These are phyloP conservation scores for Aleadryas rufinucha DNA, from an alignment of 2,113 vertebrate genomes.

Conservation along the genomic window DNA sequence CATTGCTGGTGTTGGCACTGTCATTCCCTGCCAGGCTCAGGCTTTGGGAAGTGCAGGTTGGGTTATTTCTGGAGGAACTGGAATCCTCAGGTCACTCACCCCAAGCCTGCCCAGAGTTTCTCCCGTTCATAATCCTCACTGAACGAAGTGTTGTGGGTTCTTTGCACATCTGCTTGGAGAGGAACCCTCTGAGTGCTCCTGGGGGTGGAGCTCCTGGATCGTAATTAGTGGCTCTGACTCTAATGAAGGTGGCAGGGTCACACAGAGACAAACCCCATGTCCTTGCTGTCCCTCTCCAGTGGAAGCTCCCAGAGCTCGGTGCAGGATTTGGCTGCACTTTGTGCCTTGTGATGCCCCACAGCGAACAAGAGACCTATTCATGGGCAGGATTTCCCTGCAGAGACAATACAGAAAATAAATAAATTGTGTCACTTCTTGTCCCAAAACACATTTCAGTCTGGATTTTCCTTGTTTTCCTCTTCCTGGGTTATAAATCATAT, in stretches of 20 bases:
- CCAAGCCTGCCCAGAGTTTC: not conserved
- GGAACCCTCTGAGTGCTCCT: not conserved
- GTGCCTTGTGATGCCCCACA: not conserved
- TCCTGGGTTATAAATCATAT: not conserved
- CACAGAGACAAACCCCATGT: not conserved
- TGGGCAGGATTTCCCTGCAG: not conserved
- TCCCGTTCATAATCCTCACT: not conserved
- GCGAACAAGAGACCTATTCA: not conserved
- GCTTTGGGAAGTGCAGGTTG: not conserved
- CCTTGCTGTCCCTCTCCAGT: not conserved
- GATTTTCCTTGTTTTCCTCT: not conserved
- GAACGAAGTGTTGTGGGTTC: not conserved
- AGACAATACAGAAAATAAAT: not conserved
- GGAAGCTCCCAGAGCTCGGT: not conserved
- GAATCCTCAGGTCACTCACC: not conserved
- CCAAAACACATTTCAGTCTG: not conserved
- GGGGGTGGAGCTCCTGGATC: not conserved
- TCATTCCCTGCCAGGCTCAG: not conserved
- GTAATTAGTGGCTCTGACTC: not conserved
- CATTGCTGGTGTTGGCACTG: rapidly evolving
- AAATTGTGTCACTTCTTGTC: not conserved
- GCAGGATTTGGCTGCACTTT: not conserved
- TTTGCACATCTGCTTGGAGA: not conserved
- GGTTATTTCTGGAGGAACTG: not conserved
- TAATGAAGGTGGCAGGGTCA: not conserved